phyloP scores from a whole-genome alignment of 2,113 vertebrate genomes.

The Peromyscus leucopus region DNA sequence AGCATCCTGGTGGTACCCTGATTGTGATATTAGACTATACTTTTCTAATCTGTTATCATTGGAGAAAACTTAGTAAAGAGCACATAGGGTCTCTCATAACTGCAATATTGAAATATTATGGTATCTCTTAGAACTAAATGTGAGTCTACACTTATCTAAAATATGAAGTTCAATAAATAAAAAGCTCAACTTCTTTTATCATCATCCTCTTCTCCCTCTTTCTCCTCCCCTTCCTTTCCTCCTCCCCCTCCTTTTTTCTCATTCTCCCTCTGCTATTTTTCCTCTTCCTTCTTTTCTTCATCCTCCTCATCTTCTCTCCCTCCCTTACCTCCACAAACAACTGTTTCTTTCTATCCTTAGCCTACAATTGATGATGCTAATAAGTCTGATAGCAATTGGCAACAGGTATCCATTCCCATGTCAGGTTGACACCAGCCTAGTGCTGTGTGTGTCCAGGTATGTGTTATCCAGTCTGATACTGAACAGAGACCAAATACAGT shows the following conservation, averaged over 20 bases:
- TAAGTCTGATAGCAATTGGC: not conserved
- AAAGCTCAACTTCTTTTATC: not conserved
- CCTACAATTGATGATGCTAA: not conserved
- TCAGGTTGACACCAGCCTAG: not conserved
- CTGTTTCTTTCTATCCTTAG: not conserved
- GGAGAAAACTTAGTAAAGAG: not conserved
- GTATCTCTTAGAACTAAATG: not conserved
- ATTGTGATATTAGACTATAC: too few relatives aligned
- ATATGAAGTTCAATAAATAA: not conserved
- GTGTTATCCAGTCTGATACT: not conserved
- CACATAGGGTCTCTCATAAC: not conserved
- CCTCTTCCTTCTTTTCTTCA: not conserved
- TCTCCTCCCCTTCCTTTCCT: not conserved
- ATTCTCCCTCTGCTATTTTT: too few relatives aligned
- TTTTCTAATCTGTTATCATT: not conserved
- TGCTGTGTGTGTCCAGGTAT: not conserved
- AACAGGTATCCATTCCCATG: not conserved
- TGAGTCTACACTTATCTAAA: not conserved
- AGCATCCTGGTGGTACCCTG: not conserved
- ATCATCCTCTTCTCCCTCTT: not conserved
- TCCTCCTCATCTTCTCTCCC: not conserved
- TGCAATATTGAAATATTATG: not conserved
- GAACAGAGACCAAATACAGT: not conserved
- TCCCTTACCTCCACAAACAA: not conserved
- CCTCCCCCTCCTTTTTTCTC: too few relatives aligned